Evolutionary conservation across 2,888 invertebrate species (phyloP).

Genomic region (Byasa hedistus): DNA sequence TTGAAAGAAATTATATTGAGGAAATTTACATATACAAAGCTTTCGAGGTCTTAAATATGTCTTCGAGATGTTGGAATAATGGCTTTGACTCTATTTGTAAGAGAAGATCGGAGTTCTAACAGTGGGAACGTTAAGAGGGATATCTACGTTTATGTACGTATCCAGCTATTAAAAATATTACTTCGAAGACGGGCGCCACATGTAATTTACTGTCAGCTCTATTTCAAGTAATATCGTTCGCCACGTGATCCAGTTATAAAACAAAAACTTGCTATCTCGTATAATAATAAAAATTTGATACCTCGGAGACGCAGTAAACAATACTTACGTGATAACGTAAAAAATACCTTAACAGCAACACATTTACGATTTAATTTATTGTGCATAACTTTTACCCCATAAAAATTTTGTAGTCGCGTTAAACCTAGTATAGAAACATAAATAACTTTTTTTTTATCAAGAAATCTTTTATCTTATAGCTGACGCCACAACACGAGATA

Average conservation of each 20-base stretch:
- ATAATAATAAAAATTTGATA: neutral
- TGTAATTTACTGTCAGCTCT: constrained; percentile 33
- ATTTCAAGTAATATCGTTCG: constrained; percentile 31
- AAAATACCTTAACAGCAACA: neutral
- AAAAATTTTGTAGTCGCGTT: neutral
- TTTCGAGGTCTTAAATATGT: too few relatives aligned
- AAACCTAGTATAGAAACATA: neutral
- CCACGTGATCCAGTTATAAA: neutral
- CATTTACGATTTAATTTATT: neutral
- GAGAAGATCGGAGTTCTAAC: too few relatives aligned
- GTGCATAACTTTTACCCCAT: neutral
- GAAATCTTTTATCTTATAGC: neutral
- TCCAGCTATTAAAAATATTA: constrained; percentile 55
- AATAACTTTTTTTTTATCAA: neutral
- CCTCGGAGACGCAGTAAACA: neutral
- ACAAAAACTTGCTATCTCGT: neutral
- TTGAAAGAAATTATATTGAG: too few relatives aligned
- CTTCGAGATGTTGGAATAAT: too few relatives aligned
- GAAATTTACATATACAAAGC: too few relatives aligned
- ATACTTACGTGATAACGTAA: neutral
- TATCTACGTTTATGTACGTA: too few relatives aligned
- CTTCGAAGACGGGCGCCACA: constrained; percentile 53
- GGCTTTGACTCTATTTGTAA: too few relatives aligned
- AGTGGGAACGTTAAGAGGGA: too few relatives aligned
- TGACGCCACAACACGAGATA: neutral